Conservation (phyloP, 2,113 vertebrate species). For the Aplodontia rufa region DNA sequence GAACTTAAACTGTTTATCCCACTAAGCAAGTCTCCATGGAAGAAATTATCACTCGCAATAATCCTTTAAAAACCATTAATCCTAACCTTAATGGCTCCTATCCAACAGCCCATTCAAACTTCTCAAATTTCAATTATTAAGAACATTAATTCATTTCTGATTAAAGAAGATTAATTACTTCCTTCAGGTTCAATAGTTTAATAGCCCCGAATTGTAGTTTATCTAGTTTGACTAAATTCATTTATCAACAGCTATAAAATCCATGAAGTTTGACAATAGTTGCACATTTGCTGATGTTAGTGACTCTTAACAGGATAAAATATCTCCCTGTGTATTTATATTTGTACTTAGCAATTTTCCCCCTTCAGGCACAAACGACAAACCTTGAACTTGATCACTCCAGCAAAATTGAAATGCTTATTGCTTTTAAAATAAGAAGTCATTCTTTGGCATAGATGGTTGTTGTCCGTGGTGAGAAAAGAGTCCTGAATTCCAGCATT, state of each 20-base stretch:
- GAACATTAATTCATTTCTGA: conserved; percentile 12
- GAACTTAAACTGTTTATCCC: conserved; percentile 16
- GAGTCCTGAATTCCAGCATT: not conserved
- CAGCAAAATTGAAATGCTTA: not conserved
- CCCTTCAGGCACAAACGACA: not conserved
- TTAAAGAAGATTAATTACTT: conserved; percentile 59
- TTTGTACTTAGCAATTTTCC: not conserved
- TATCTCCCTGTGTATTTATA: not conserved
- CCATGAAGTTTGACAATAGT: not conserved
- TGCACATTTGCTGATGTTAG: not conserved
- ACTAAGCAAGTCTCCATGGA: not conserved
- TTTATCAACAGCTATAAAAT: conserved; percentile 36
- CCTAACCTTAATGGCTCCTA: not conserved
- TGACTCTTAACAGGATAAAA: not conserved
- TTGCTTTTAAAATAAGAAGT: not conserved
- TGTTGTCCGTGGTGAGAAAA: not conserved
- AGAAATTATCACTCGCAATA: conserved; percentile 36
- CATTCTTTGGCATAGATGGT: not conserved
- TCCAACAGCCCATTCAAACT: not conserved
- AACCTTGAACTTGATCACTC: not conserved
- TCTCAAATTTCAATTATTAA: conserved; percentile 46
- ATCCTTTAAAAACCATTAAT: conserved; percentile 34
- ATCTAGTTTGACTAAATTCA: conserved; percentile 36
- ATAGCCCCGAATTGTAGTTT: conserved; percentile 30
- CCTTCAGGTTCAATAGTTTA: conserved; percentile 50